Evolutionary conservation across 1,140 invertebrate species (phyloP), one percentile per base, ranked within the genome.

Genomic region (Diorhabda sublineata): DNA sequence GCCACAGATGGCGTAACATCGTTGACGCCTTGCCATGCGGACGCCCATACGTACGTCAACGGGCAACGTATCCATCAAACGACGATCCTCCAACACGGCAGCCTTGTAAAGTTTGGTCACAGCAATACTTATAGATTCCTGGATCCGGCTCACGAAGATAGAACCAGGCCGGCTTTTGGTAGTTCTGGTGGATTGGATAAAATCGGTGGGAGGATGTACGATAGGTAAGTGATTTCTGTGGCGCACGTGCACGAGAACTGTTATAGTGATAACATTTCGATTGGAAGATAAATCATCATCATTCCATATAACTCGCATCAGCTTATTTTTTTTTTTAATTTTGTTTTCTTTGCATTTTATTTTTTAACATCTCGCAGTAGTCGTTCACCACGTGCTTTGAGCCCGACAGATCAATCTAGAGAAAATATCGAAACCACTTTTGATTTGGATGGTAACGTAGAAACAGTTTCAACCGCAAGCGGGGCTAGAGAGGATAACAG

Each of bases 11-110:
- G 93, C 44, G 93, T 97, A 57, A 95, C 97, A 59, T 96, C 93
- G 0, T 88, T 97, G 2, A 98, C 95, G n/a, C 95, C 96, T 42
- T 90, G 94, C 76, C 94, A 92, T 77, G 86, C 93, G 26, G 95
- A 97, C 79, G 93, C 95, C 3, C 92, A 97, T 76, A 96, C 94
- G 5, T 97, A 93, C 78, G 93, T 98, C 63, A 96, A 98, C 81
- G 93, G 93, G 58, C 92, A 95, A 77, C 87, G 95, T 71, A 94
- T 97, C 76, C 90, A 90, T 77, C 95, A 98, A 80, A 96, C 95
- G 2, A 96, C 96, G 3, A 92, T 97, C 72, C 83, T 98, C 47
- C 83, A 91, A 88, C 91, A 95, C 84, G 93, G 93, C 66, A 91
- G 90, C 72, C 86, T 95, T 64, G 88, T 96, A 41, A 93, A 94